Base-by-base conservation (phyloP, 2,113 vertebrate genomes). In the Aramus guarauna region DNA sequence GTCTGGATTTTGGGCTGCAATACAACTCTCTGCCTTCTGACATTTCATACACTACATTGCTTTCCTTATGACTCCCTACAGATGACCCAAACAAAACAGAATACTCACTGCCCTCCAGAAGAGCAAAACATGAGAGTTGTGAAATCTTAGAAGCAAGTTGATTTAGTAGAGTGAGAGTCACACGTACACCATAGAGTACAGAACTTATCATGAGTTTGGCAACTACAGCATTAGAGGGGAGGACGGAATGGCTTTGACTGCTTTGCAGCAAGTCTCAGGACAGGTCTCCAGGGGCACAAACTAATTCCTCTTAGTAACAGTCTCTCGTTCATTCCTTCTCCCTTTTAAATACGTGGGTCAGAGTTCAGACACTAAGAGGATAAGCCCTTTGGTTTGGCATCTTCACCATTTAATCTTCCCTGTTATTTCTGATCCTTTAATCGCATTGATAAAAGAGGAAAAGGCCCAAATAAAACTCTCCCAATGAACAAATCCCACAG, bases 361-460 rank as follows among this genome's bases (percentile, higher is more conserved):
- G 96, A 97, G 96, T 68, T 94, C 82, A 93, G 56, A 74, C 79
- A 92, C 89, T 98, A 98, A 98, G 97, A 98, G 91, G 98, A 98
- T 98, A 98, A 98, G 85, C 71, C 83, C 92, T 96, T 60, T 50
- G 85, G 84, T 91, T 92, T 97, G 93, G 96, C 95, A 97, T 97
- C 97, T 97, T 97, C 94, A 82, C 66, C 84, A 93, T 88, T 96
- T 98, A 98, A 98, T 98, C 98, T 97, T 91, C 93, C 94, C 98
- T 97, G 97, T 98, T 97, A 97, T 96, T 97, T 97, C 96, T 98
- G 97, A 98, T 97, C 98, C 95, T 96, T 97, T 98, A 98, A 98
- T 98, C 91, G 17, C 94, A 96, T 94, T 81, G 92, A 97, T 90
- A 97, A 90, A 92, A 88, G 95, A 94, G 81, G 83, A 95, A 97